A percentile compares a stretch with the other conserved stretches of the same genome.
These are phyloP conservation scores for Siniperca knerii DNA, from an alignment of 2,113 vertebrate species.

Conservation along the genomic window DNA sequence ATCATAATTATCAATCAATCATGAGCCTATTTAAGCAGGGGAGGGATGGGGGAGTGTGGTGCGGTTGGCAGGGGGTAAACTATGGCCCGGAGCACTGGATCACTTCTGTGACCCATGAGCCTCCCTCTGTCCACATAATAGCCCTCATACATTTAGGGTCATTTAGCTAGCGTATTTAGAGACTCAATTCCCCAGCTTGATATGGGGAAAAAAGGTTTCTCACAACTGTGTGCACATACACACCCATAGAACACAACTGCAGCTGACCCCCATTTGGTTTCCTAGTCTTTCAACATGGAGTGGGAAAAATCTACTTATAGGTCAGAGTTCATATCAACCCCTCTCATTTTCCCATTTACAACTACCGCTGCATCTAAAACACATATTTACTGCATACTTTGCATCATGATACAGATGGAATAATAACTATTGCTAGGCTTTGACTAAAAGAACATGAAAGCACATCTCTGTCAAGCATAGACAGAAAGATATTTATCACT, in stretches of 20 bases:
- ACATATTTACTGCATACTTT: constrained; percentile 10
- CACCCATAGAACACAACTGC: constrained; percentile 35
- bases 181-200: constrained; percentile 77
- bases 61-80: constrained; percentile 79
- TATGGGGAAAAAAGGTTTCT: constrained; percentile 50
- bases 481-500: background rate
- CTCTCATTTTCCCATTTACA: constrained; percentile 60
- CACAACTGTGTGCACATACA: constrained; percentile 34
- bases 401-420: constrained; percentile 8
- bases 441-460: constrained; percentile 33
- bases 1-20: constrained; percentile 98
- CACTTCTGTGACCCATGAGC: constrained; percentile 91
- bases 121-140: constrained; percentile 87
- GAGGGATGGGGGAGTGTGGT: constrained; percentile 51
- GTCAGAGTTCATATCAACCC: constrained; percentile 65
- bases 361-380: constrained; percentile 6
- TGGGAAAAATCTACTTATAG: constrained; percentile 67
- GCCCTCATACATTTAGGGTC: constrained; percentile 89
- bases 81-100: constrained; percentile 75
- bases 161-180: constrained; percentile 80
- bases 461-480: constrained; percentile 2
- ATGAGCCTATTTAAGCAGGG: constrained; percentile 84
- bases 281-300: constrained; percentile 60
- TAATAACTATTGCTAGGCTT: background rate
- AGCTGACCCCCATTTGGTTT: constrained; percentile 68